A percentile compares a stretch with the other conserved stretches of the same genome.
Evolutionary conservation across 2,113 vertebrate genomes (phyloP).

Genomic region (Gambusia affinis): DNA sequence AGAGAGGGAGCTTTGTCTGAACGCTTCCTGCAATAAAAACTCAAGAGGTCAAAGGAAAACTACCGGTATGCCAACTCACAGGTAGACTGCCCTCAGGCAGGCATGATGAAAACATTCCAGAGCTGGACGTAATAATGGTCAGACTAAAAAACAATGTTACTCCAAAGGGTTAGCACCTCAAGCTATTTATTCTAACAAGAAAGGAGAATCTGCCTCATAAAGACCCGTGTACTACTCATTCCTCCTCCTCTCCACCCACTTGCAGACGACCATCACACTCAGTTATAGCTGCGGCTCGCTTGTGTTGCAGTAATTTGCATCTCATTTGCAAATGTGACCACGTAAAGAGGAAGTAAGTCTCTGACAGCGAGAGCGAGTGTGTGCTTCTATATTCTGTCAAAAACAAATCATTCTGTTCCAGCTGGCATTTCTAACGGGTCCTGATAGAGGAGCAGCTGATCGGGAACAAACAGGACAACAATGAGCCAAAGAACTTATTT

Average conservation of each 20-base stretch:
- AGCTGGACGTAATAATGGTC: background rate
- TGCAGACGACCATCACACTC: no score
- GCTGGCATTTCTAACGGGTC: no score
- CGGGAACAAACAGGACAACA: background rate
- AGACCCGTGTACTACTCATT: background rate
- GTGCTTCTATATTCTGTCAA: background rate
- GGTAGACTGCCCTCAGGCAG: slow-evolving; percentile 7
- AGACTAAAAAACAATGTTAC: background rate
- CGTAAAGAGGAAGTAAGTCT: slow-evolving; percentile 37
- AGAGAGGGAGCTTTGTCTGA: background rate
- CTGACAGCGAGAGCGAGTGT: background rate
- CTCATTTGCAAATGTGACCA: slow-evolving; percentile 37
- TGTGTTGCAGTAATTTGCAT: slow-evolving; percentile 11
- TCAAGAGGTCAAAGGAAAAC: background rate
- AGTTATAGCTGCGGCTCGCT: background rate
- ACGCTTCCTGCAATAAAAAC: background rate
- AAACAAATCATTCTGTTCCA: background rate
- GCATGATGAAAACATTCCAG: background rate
- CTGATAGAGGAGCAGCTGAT: background rate
- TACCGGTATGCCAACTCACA: background rate
- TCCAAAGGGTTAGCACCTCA: background rate
- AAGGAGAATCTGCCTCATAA: no score
- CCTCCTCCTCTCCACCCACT: background rate
- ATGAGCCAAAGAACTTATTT: no score
- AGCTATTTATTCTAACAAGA: no score